A percentile compares a stretch with the other conserved stretches of the same genome.
Evolutionary conservation across 1,140 invertebrate species (phyloP).

Genomic region (Eulimnadia texana): DNA sequence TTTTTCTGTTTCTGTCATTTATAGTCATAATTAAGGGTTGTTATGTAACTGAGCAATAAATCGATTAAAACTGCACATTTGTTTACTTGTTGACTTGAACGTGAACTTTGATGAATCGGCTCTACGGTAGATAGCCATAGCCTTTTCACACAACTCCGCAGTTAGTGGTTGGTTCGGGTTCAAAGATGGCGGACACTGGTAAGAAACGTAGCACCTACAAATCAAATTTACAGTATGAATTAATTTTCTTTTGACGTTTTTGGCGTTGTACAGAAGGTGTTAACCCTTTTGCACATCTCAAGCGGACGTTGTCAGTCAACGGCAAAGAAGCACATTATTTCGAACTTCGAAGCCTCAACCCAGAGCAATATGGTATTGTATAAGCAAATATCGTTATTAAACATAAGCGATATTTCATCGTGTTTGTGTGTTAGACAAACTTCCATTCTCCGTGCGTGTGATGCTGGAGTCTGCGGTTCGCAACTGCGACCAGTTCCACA

Average conservation of each 20-base stretch:
- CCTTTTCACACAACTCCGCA: neutral
- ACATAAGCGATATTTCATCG: neutral
- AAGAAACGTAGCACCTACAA: neutral
- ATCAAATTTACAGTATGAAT: neutral
- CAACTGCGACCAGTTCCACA: slow-evolving; percentile 92
- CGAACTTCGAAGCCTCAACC: slow-evolving; percentile 2
- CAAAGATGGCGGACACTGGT: neutral
- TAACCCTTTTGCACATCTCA: slow-evolving; percentile 8
- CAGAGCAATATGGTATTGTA: slow-evolving; percentile 6
- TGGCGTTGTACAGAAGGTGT: neutral
- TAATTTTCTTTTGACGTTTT: neutral
- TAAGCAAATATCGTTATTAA: neutral
- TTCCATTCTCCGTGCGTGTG: slow-evolving; percentile 89
- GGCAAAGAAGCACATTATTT: slow-evolving; percentile 9
- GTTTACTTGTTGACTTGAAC: neutral
- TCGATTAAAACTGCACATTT: neutral
- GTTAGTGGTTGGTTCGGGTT: neutral
- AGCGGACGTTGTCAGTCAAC: slow-evolving; percentile 3
- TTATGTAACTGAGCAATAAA: neutral
- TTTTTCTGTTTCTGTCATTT: neutral
- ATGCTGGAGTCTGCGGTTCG: slow-evolving; percentile 87
- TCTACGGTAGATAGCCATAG: too few relatives aligned
- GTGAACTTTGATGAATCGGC: too few relatives aligned
- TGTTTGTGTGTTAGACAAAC: slow-evolving; percentile 21
- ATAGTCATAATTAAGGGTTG: neutral